Evolutionary conservation across 2,113 vertebrate species (phyloP), one percentile per base, ranked within the genome.

Genomic region (Malaclemys terrapin): DNA sequence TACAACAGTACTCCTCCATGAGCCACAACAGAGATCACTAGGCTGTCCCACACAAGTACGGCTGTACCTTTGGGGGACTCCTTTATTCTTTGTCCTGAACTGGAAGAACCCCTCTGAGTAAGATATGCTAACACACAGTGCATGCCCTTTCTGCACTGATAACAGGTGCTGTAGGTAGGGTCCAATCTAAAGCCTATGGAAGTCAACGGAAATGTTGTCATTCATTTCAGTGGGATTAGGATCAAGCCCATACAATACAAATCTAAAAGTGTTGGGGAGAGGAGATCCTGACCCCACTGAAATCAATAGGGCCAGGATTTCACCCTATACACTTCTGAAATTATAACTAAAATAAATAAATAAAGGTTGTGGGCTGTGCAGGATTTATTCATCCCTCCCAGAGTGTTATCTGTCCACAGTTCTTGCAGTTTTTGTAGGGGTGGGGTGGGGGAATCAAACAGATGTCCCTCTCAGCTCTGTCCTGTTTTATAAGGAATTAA

Each of bases 271-370:
- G n/a, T 14, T 47, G 25, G 20, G 85, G 85, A 89, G 29, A 89
- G 65, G 83, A 95, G 94, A 96, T 89, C 93, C 82, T 90, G 42
- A 47, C 38, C 24, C 89, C 50, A 8, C 25, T 27, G 13, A 78
- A 85, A 35, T 97, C 85, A 93, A 82, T 42, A 17, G 80, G 50
- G 88, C 84, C 94, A 95, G 85, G 95, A 95, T 89, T 95, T 94
- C 95, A 59, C 92, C 79, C 89, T 94, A 91, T 27, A 6, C 38
- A 27, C 25, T 96, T 95, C 93, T 92, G 95, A 97, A 97, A 89
- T 92, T 86, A 65, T 69, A 95, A 54, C 82, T 87, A 84, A 87
- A 88, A 91, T 96, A 83, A 50, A 80, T 90, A 17, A 78, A 78
- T 89, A 81, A 86, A 47, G n/a, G 91, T 49, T 49, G 85, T 87